Evolutionary conservation across 2,113 vertebrate genomes (phyloP).

Genomic region (Leucopternis melanops): DNA sequence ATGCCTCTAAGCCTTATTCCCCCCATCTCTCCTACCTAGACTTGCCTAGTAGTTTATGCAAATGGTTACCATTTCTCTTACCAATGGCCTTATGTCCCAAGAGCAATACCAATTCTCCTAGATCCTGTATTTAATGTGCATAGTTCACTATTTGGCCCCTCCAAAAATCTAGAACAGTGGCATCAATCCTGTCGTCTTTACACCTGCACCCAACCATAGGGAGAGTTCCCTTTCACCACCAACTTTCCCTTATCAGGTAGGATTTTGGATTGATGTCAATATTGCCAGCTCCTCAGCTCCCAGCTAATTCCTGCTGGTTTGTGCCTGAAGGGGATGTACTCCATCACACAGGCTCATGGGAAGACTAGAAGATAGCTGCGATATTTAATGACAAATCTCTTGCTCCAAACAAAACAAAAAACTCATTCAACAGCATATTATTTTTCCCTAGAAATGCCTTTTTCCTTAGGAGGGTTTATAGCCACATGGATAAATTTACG

Average conservation of each 20-base stretch:
- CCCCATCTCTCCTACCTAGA: neutral
- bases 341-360: rapidly evolving
- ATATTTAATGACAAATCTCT: neutral
- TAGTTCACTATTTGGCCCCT: neutral
- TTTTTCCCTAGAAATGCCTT: neutral
- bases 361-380: neutral
- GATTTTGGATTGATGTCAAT: neutral
- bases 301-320: neutral
- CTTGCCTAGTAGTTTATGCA: neutral
- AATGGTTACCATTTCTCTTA: neutral
- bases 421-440: neutral
- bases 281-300: neutral
- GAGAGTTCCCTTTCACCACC: neutral
- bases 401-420: neutral
- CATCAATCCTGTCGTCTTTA: neutral
- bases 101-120: neutral
- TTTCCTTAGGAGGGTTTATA: neutral
- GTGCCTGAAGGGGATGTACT: too few relatives aligned
- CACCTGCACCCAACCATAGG: neutral
- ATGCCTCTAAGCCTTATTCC: neutral
- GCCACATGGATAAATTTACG: neutral
- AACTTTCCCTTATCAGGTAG: neutral
- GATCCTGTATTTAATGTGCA: neutral
- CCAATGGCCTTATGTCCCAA: neutral
- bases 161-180: neutral